Percentiles rank a stretch among this genome's conserved stretches.
phyloP scores from a whole-genome alignment of 2,797 vertebrate species.

The Darevskia nairensis region DNA sequence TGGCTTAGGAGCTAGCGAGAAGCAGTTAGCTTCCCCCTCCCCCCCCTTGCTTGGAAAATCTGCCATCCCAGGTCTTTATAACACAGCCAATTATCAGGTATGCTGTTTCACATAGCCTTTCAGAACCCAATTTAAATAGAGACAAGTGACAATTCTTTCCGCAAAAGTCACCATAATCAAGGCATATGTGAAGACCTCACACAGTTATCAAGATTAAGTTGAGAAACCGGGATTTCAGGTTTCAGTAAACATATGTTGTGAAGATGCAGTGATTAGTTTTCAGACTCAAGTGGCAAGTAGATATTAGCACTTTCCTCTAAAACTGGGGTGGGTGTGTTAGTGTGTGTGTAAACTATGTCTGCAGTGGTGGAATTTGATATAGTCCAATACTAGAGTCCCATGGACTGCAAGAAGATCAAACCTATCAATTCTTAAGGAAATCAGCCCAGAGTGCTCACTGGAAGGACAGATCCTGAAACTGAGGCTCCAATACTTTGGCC shows the following conservation, averaged over 20 bases:
- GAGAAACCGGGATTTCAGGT: slow-evolving; percentile 36
- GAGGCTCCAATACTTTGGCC: too few species aligned
- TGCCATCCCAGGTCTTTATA: slow-evolving; percentile 72
- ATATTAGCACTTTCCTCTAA: slow-evolving; percentile 33
- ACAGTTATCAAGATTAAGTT: slow-evolving; percentile 49
- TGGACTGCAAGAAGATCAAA: too few species aligned
- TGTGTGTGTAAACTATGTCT: slow-evolving; percentile 19
- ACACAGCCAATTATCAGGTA: slow-evolving; percentile 76
- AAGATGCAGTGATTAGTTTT: slow-evolving; percentile 47
- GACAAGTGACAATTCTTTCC: slow-evolving; percentile 68
- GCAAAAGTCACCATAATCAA: slow-evolving; percentile 67
- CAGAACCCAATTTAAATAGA: slow-evolving; percentile 75
- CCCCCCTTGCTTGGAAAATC: slow-evolving; percentile 64
- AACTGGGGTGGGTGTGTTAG: neutral
- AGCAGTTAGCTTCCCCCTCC: slow-evolving; percentile 61
- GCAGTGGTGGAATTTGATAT: neutral
- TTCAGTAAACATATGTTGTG: slow-evolving; percentile 44
- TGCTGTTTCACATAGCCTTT: slow-evolving; percentile 68
- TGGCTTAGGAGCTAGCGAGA: slow-evolving; percentile 51
- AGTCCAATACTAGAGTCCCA: too few species aligned
- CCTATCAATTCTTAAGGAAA: too few species aligned
- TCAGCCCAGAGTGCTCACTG: too few species aligned
- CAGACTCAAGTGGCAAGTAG: slow-evolving; percentile 32
- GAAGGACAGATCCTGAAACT: too few species aligned
- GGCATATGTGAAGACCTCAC: slow-evolving; percentile 55